Evolutionary conservation across 2,113 vertebrate species (phyloP), one percentile per base, ranked within the genome.

Genomic region (Scomber japonicus): DNA sequence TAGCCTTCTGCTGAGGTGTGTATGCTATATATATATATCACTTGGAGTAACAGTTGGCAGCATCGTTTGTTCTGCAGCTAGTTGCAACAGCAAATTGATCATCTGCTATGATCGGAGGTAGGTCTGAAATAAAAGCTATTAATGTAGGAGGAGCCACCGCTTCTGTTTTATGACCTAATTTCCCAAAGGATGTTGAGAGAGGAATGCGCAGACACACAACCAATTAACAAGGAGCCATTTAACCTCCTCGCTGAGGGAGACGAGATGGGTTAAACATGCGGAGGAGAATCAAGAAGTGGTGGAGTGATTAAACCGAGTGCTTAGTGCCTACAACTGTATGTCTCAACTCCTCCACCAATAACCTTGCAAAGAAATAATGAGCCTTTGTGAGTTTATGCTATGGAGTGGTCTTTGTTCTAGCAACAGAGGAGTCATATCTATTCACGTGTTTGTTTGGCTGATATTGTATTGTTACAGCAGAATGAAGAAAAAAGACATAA

Each of bases 151-250:
- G 69, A 66, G 49, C 66, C 48, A 24, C 40, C 24, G 31, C 27
- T 44, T 71, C 48, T 14, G 31, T 50, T 60, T 85, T 84, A 85
- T 75, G 76, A 57, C 31, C 59, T 73, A 24, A 80, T 92, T 84
- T 74, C 60, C 79, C 49, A 51, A 54, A 71, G 80, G 72, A 75
- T 73, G 63, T 24, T 60, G 69, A 54, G 54, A 53, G 17, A 72
- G 35, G 10, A 14, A 31, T 4, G 15, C 3, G 3, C 55, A 76
- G 54, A 85, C 66, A 84, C 45, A 78, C 75, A 69, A 64, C 54
- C 83, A 87, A 89, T 91, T 93, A 91, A 71, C 64, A 75, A 66
- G 61, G 4, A 81, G 75, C 77, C 55, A 53, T 89, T 91, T 88
- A 83, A 88, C 88, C 89, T 81, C 73, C 61, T 56, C 17, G 35